Evolutionary conservation across 2,888 invertebrate species (phyloP).

Genomic region (Odontocerum albicorne): DNA sequence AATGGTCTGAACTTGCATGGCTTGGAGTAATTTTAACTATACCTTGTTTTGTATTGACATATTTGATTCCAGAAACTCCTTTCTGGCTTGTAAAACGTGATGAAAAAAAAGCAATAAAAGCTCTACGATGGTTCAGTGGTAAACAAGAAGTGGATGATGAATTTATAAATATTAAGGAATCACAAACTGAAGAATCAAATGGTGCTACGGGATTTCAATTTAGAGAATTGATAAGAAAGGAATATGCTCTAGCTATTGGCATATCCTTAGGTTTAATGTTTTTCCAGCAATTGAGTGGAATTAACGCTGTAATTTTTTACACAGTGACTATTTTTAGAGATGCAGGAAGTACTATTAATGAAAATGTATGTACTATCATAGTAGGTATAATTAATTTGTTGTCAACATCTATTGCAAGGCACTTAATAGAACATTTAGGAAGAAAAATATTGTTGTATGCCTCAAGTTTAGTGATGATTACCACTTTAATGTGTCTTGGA

Average conservation of each 20-base stretch:
- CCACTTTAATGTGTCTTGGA: conserved; percentile 72
- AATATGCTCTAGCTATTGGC: conserved; percentile 74
- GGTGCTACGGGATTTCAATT: conserved; percentile 59
- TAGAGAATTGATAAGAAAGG: conserved; percentile 66
- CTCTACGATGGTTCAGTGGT: conserved; percentile 84
- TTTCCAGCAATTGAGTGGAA: conserved; percentile 94
- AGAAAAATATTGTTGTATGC: conserved; percentile 86
- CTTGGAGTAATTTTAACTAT: conserved; percentile 76
- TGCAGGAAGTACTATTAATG: conserved; percentile 78
- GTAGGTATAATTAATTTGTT: conserved; percentile 88
- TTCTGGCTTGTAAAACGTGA: conserved; percentile 81
- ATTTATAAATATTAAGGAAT: conserved; percentile 70
- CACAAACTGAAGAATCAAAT: conserved; percentile 67
- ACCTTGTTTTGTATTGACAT: conserved; percentile 77
- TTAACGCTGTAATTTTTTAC: conserved; percentile 95
- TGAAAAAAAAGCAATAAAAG: conserved; percentile 71
- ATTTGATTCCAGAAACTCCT: conserved; percentile 90
- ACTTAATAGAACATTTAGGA: conserved; percentile 88
- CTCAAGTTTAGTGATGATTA: conserved; percentile 76
- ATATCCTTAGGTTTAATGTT: conserved; percentile 90
- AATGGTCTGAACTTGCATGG: conserved; percentile 82
- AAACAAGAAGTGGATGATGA: conserved; percentile 77
- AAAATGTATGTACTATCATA: conserved; percentile 78
- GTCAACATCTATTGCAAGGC: conserved; percentile 84
- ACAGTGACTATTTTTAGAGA: conserved; percentile 83